Evolutionary conservation across 2,888 invertebrate genomes (phyloP).

Genomic region (Drosophila pegasa): DNA sequence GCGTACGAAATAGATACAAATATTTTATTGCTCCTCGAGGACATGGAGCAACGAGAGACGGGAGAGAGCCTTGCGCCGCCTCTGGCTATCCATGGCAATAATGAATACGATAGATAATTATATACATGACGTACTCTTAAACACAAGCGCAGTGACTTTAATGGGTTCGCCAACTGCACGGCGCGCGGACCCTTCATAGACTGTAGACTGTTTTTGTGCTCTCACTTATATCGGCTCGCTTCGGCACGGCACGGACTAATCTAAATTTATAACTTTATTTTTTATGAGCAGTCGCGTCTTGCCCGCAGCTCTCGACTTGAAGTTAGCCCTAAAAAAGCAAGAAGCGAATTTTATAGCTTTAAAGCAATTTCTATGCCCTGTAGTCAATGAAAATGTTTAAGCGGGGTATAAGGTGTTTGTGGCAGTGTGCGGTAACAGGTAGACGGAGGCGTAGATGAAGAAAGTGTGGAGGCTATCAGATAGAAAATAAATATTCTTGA

Average conservation of each 20-base stretch:
- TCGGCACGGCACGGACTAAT: constrained; percentile 65
- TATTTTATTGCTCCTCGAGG: constrained; percentile 81
- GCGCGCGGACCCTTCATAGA: not conserved
- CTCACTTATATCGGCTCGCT: constrained; percentile 47
- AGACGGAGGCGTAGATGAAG: too few relatives aligned
- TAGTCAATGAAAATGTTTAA: not conserved
- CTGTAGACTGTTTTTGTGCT: constrained; percentile 6
- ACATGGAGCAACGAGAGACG: constrained; percentile 45
- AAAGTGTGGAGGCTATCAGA: too few relatives aligned
- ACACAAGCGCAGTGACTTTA: constrained; percentile 66
- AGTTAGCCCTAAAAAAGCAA: not conserved
- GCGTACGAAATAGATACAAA: constrained; percentile 72
- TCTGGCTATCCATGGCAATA: constrained; percentile 49
- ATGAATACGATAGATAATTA: constrained; percentile 80
- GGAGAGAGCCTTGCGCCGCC: constrained; percentile 41
- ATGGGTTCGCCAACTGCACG: constrained; percentile 44
- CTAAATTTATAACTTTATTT: constrained; percentile 80
- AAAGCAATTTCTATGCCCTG: constrained; percentile 37
- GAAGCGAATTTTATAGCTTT: constrained; percentile 50
- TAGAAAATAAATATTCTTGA: too few relatives aligned
- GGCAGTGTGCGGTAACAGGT: not conserved
- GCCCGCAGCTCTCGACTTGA: constrained; percentile 13
- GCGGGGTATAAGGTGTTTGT: not conserved
- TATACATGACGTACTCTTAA: constrained; percentile 43
- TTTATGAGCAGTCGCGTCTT: constrained; percentile 50